phyloP scores from a whole-genome alignment of 1,140 invertebrate species.

The Lordiphosa mommai region DNA sequence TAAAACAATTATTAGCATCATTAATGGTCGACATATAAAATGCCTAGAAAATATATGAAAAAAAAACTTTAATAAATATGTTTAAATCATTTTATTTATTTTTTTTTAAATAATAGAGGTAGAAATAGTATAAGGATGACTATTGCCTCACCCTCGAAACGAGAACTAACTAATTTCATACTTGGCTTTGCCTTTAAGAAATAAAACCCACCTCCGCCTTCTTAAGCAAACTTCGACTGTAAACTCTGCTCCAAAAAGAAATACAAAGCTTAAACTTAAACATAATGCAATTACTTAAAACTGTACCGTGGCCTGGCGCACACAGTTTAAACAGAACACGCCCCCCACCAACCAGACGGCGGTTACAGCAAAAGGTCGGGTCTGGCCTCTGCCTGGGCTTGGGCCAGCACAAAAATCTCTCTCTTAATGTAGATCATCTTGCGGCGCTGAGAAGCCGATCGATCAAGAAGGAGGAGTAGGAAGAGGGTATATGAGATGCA shows the following conservation, averaged over 20 bases:
- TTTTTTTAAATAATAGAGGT: too few species aligned
- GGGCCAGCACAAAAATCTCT: slow-evolving; percentile 53
- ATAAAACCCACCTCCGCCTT: slow-evolving; percentile 34
- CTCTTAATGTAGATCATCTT: slow-evolving; percentile 77
- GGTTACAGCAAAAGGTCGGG: slow-evolving; percentile 58
- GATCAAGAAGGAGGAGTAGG: slow-evolving; percentile 23
- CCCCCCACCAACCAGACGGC: slow-evolving; percentile 40
- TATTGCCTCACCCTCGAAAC: too few species aligned
- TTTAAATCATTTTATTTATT: too few species aligned
- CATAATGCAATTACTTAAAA: slow-evolving; percentile 78
- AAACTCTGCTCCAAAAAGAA: slow-evolving; percentile 52
- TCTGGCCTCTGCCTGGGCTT: slow-evolving; percentile 2
- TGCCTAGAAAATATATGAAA: too few species aligned
- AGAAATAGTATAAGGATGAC: too few species aligned
- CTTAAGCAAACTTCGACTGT: slow-evolving; percentile 57
- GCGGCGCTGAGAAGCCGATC: slow-evolving; percentile 68
- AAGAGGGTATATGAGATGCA: slow-evolving; percentile 11
- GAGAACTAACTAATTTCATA: slow-evolving; percentile 4
- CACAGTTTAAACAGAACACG: slow-evolving; percentile 67
- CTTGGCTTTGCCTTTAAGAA: slow-evolving; percentile 20
- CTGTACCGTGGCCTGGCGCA: slow-evolving; percentile 67
- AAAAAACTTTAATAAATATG: too few species aligned
- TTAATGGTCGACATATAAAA: too few species aligned
- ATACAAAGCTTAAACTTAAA: slow-evolving; percentile 46
- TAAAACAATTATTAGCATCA: too few species aligned